Base-by-base conservation (phyloP, 2,113 vertebrate species). In the Tiliqua scincoides region DNA sequence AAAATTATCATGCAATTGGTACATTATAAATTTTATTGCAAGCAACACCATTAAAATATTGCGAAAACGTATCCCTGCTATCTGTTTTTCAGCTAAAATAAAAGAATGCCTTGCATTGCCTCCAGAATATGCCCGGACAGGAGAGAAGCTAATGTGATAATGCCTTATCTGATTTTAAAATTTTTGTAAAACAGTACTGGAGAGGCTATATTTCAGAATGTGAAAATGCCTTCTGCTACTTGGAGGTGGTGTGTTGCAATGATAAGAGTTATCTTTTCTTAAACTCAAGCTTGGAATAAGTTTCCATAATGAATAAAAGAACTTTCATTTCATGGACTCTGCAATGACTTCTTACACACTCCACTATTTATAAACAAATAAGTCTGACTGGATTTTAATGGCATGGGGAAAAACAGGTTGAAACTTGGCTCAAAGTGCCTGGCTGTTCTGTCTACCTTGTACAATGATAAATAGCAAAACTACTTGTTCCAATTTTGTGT, bases 391-490 rank as follows among this genome's bases (percentile, higher is more conserved):
- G n/a, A 73, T 74, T 81, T 86, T 74, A 73, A 74, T 74, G 43
- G 73, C 68, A 37, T 35, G 40, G 71, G 15, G 30, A 40, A 80
- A 85, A 52, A 32, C 70, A 67, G 70, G 21, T 65, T 54, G 54
- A 15, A 86, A 80, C 68, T 80, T 86, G 78, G 78, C 78, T 65
- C 78, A 81, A 52, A 63, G 57, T 63, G 1, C 61, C n/a, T 40
- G 57, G 77, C 59, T 86, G 68, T 79, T 86, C 85, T 65, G n/a
- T 86, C 70, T 86, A 57, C 32, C 79, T 81, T 74, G 70, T 37
- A 18, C 59, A 86, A 65, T 65, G 78, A 81, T 81, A 86, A 86
- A 86, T 81, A 74, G 25, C 23, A 86, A 81, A 86, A 74, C 68
- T 74, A 79, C 68, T 86, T 68, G 54, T 86, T 86, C 85, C 17